Conservation (phyloP, 2,797 vertebrate species). For the Helicolenus hilgendorfi region DNA sequence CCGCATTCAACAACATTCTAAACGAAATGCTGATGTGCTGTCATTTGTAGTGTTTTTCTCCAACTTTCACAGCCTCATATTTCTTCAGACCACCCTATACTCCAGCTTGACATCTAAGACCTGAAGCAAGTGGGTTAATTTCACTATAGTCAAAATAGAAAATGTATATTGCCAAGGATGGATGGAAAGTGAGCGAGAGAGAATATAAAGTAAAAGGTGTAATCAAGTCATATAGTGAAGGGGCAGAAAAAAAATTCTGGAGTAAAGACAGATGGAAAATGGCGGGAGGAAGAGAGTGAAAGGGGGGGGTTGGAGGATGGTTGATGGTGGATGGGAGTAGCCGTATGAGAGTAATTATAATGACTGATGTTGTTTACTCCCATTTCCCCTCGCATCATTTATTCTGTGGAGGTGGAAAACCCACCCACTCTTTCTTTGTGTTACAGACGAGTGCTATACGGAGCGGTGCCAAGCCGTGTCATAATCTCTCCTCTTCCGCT, state of each 20-base stretch:
- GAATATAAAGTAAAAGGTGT: slow-evolving; percentile 35
- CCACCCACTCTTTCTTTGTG: slow-evolving; percentile 69
- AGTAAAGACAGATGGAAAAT: slow-evolving; percentile 76
- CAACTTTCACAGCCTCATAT: slow-evolving; percentile 41
- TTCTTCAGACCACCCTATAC: slow-evolving; percentile 48
- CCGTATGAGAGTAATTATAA: slow-evolving; percentile 87
- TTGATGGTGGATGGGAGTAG: slow-evolving; percentile 79
- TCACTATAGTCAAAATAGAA: neutral
- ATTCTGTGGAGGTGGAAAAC: slow-evolving; percentile 87
- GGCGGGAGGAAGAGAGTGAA: slow-evolving; percentile 43
- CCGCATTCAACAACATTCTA: slow-evolving; percentile 35
- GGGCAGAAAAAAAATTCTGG: slow-evolving; percentile 18
- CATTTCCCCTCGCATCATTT: slow-evolving; percentile 89
- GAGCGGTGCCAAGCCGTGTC: slow-evolving; percentile 69
- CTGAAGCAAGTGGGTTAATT: neutral
- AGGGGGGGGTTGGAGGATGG: slow-evolving; percentile 45
- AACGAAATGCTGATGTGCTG: slow-evolving; percentile 34
- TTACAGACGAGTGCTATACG: slow-evolving; percentile 49
- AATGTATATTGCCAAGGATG: neutral
- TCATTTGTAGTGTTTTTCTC: slow-evolving; percentile 41
- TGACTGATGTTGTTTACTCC: slow-evolving; percentile 91
- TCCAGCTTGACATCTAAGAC: neutral
- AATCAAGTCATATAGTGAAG: slow-evolving; percentile 29
- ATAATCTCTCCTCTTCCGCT: slow-evolving; percentile 72
- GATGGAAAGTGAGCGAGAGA: slow-evolving; percentile 12